phyloP scores from a whole-genome alignment of 2,797 vertebrate genomes.

The Tamandua tetradactyla region DNA sequence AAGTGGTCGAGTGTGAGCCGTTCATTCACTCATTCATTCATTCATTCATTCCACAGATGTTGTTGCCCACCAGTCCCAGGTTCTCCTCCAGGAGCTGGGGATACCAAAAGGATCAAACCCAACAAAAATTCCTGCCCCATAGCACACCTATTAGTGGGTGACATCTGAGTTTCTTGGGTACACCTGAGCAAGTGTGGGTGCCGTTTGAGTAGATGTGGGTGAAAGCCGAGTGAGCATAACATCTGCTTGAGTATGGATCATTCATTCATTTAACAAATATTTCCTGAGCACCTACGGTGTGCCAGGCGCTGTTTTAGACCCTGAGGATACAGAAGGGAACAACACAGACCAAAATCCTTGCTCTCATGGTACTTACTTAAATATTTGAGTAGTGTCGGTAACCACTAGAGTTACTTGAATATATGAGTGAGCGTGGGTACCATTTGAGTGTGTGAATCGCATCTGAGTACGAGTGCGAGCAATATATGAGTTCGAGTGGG shows the following conservation, averaged over 20 bases:
- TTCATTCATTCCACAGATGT: background rate
- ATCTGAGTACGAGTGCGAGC: background rate
- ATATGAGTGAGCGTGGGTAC: background rate
- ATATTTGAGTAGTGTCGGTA: background rate
- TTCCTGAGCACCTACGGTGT: background rate
- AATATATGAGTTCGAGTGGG: background rate
- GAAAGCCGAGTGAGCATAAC: background rate
- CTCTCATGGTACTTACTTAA: background rate
- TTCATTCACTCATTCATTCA: background rate
- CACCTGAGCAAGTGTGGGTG: background rate
- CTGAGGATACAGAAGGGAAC: background rate
- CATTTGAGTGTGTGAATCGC: background rate
- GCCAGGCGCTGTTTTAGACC: background rate
- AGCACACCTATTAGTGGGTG: background rate
- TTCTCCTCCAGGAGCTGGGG: background rate
- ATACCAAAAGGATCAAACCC: background rate
- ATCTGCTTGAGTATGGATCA: no score
- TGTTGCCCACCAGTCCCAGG: background rate
- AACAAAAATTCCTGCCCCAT: background rate
- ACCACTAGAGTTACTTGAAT: background rate
- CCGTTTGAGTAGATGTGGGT: background rate
- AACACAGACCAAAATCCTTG: background rate
- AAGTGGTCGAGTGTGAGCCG: background rate
- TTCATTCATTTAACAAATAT: background rate
- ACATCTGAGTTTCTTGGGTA: background rate